These are phyloP conservation scores for Lytechinus pictus DNA, from an alignment of 35 echinoderm and acorn worm genomes.

Conservation along the genomic window DNA sequence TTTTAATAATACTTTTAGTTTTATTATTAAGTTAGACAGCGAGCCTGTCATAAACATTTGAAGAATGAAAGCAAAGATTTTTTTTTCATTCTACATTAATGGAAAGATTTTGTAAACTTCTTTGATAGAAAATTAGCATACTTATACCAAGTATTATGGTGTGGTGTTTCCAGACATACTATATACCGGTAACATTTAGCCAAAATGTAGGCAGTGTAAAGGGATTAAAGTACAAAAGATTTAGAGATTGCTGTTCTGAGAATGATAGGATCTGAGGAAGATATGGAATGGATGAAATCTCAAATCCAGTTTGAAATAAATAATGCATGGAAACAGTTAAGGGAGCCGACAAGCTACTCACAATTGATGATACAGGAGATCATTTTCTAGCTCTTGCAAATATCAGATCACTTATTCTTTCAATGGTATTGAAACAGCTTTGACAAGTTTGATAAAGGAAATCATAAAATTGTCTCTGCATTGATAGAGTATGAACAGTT, in stretches of 20 bases:
- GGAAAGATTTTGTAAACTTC: too few species aligned
- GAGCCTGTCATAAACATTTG: too few species aligned
- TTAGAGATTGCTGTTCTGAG: neutral
- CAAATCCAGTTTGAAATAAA: neutral
- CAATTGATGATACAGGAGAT: neutral
- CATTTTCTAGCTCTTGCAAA: constrained; percentile 4
- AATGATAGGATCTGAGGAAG: neutral
- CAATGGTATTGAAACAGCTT: neutral
- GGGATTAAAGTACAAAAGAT: neutral
- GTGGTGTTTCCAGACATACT: too few species aligned
- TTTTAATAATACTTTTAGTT: too few species aligned
- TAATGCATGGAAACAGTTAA: neutral
- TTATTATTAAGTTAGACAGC: too few species aligned
- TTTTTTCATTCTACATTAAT: too few species aligned
- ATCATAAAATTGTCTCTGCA: neutral
- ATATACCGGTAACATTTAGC: too few species aligned
- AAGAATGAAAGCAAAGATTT: too few species aligned
- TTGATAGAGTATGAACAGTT: too few species aligned
- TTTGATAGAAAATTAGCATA: too few species aligned
- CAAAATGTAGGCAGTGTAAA: too few species aligned
- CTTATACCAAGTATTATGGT: too few species aligned
- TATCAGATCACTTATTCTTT: neutral
- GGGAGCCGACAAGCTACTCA: neutral
- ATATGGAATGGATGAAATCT: neutral
- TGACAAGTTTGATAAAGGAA: neutral